phyloP scores from a whole-genome alignment of 2,797 vertebrate genomes.

The Helarctos malayanus region DNA sequence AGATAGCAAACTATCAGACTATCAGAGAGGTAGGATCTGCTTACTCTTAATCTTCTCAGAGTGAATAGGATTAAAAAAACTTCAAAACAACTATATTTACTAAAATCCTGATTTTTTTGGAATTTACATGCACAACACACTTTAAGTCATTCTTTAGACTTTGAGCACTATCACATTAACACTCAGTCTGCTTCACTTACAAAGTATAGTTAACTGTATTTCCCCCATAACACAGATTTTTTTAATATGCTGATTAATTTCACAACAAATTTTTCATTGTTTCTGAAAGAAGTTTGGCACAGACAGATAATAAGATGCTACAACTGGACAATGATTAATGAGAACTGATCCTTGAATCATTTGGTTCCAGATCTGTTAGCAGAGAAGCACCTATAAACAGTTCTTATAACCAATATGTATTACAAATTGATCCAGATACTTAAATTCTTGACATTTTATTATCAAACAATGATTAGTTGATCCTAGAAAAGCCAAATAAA shows the following conservation, averaged over 20 bases:
- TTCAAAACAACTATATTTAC: slow-evolving; percentile 5
- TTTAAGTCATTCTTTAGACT: slow-evolving; percentile 62
- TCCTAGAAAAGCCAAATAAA: slow-evolving; percentile 49
- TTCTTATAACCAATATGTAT: slow-evolving; percentile 30
- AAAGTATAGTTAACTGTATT: not conserved
- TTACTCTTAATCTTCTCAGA: slow-evolving; percentile 61
- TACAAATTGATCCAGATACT: slow-evolving; percentile 59
- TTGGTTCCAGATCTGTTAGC: slow-evolving; percentile 14
- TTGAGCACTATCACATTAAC: slow-evolving; percentile 43
- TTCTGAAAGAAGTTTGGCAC: slow-evolving; percentile 59
- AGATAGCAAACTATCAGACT: slow-evolving; percentile 57
- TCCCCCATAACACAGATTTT: not conserved
- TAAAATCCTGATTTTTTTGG: slow-evolving; percentile 58
- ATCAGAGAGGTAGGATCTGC: slow-evolving; percentile 28
- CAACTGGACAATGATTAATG: slow-evolving; percentile 58
- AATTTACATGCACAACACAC: slow-evolving; percentile 38
- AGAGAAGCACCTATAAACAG: slow-evolving; percentile 6
- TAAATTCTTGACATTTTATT: slow-evolving; percentile 45
- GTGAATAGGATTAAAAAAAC: not conserved
- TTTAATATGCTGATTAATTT: slow-evolving; percentile 63
- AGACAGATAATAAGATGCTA: not conserved
- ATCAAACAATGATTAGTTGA: slow-evolving; percentile 45
- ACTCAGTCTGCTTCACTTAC: slow-evolving; percentile 44
- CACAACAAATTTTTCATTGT: slow-evolving; percentile 64
- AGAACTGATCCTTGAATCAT: slow-evolving; percentile 34